Conservation (phyloP, 2,113 vertebrate genomes). For the Sitta europaea region DNA sequence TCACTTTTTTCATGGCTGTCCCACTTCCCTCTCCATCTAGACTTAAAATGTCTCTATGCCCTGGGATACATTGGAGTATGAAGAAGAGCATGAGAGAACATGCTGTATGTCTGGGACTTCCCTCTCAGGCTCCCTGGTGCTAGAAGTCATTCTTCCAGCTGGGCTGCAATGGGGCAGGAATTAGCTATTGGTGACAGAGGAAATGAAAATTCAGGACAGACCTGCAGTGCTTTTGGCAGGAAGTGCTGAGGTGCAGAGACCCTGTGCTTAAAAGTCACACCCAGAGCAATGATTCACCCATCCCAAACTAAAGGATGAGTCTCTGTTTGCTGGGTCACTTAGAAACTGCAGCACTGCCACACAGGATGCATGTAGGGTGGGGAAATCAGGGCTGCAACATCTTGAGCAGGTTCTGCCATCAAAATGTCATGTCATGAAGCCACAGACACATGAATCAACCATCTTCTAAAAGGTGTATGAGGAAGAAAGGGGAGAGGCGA, state of each 20-base stretch:
- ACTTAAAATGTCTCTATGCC: not conserved
- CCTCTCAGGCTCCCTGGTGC: not conserved
- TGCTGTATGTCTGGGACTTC: not conserved
- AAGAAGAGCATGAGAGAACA: not conserved
- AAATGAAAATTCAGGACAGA: not conserved
- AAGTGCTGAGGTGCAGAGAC: not conserved
- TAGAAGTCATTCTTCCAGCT: not conserved
- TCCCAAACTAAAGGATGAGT: not conserved
- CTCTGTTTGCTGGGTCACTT: not conserved
- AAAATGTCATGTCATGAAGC: not conserved
- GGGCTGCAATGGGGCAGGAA: not conserved
- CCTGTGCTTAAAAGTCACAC: accelerated
- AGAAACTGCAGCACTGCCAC: accelerated
- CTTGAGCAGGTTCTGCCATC: not conserved
- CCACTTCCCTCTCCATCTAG: not conserved
- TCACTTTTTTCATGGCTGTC: not conserved
- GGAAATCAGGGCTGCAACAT: not conserved
- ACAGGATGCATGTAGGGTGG: accelerated
- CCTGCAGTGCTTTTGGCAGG: not conserved
- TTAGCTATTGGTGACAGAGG: accelerated
- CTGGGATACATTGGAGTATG: not conserved
- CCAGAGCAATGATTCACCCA: not conserved
- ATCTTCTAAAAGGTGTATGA: not conserved
- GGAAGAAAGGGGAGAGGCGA: not conserved
- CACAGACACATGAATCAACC: not conserved